A percentile compares a stretch with the other conserved stretches of the same genome.
Conservation (phyloP, 2,113 vertebrate species). For the Neoarius graeffei region DNA sequence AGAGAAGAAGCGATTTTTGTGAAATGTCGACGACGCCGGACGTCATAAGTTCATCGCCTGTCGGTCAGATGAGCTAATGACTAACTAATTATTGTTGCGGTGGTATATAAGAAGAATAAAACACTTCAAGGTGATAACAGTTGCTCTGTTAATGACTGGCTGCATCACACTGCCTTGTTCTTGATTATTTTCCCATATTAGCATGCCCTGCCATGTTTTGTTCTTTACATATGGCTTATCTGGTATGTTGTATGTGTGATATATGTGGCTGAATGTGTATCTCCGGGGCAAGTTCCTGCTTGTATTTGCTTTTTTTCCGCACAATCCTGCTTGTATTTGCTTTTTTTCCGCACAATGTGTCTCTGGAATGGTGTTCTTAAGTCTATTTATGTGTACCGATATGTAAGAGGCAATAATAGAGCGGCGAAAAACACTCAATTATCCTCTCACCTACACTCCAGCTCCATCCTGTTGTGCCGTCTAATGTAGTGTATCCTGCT, state of each 20-base stretch:
- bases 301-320: background rate
- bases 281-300: background rate
- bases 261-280: background rate
- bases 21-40: too few species aligned
- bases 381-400: background rate
- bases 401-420: background rate
- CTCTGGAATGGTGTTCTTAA: too few species aligned
- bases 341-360: background rate
- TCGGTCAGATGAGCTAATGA: too few species aligned
- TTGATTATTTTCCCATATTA: background rate
- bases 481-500: conserved; percentile 10
- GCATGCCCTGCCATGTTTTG: background rate
- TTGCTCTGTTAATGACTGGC: background rate
- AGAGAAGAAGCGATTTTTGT: too few species aligned
- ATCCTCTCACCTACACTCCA: background rate
- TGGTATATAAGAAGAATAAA: background rate
- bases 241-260: background rate
- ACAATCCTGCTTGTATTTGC: background rate
- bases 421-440: background rate
- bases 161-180: background rate
- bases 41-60: too few species aligned
- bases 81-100: too few species aligned
- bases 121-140: background rate
- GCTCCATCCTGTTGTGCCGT: conserved; percentile 2
- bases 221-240: background rate